phyloP scores from a whole-genome alignment of 1,140 invertebrate species.

The Medauroidea extradentata region DNA sequence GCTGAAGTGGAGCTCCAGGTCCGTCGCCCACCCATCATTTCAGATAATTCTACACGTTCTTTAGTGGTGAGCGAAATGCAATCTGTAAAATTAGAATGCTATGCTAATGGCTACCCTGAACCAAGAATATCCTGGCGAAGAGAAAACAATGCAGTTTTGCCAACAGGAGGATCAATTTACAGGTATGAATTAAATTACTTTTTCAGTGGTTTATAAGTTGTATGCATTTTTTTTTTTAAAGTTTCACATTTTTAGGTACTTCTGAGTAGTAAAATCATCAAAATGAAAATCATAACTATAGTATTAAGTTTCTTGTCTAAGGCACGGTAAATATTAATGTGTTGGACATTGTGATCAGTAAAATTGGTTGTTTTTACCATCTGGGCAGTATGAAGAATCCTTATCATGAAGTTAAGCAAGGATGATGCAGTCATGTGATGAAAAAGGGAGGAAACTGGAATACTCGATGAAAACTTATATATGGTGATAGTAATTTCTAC shows the following conservation, averaged over 20 bases:
- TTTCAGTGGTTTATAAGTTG: too few relatives aligned
- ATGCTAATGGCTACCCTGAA: slow-evolving; percentile 74
- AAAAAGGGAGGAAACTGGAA: too few relatives aligned
- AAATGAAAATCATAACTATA: neutral
- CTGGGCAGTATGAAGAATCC: too few relatives aligned
- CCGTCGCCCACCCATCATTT: slow-evolving; percentile 81
- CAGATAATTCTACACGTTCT: slow-evolving; percentile 86
- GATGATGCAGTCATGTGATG: too few relatives aligned
- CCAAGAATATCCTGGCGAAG: slow-evolving; percentile 86
- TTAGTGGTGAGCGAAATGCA: slow-evolving; percentile 78
- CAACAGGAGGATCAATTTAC: slow-evolving; percentile 79
- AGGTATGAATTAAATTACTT: slow-evolving; percentile 35
- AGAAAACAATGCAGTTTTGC: slow-evolving; percentile 88
- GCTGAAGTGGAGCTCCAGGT: slow-evolving; percentile 82
- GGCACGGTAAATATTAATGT: too few relatives aligned
- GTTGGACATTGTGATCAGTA: too few relatives aligned
- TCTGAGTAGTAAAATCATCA: neutral
- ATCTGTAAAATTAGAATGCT: slow-evolving; percentile 77
- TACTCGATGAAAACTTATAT: too few relatives aligned
- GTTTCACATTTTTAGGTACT: neutral
- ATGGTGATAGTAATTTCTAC: too few relatives aligned
- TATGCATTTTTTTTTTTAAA: neutral
- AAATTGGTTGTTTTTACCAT: too few relatives aligned
- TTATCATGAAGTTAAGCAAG: too few relatives aligned
- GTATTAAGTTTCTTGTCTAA: neutral